phyloP scores from a whole-genome alignment of 1,140 invertebrate genomes.

The Proctacanthus coquilletti region DNA sequence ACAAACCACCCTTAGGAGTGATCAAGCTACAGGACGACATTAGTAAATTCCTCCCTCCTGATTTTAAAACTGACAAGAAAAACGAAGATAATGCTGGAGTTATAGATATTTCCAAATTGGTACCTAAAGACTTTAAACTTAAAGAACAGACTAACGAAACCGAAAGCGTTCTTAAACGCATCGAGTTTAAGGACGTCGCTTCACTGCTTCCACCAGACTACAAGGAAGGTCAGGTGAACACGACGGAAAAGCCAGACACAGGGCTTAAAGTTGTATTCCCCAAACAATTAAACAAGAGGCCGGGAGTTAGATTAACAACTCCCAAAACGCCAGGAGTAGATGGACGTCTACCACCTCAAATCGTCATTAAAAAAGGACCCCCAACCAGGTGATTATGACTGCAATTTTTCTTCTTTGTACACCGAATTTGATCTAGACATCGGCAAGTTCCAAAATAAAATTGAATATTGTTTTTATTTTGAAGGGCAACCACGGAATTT shows the following conservation, averaged over 20 bases:
- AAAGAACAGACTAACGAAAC: slow-evolving; percentile 9
- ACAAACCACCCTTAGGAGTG: slow-evolving; percentile 8
- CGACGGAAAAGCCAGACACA: slow-evolving; percentile 30
- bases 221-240: slow-evolving; percentile 19
- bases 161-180: slow-evolving; percentile 24
- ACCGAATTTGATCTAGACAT: too few relatives aligned
- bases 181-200: slow-evolving; percentile 37
- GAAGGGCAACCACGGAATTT: slow-evolving; percentile 69
- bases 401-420: slow-evolving; percentile 3
- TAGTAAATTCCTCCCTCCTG: slow-evolving; percentile 33
- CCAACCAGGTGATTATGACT: slow-evolving; percentile 48
- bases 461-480: not conserved
- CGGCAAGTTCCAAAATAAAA: slow-evolving; percentile 2
- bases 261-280: slow-evolving; percentile 61
- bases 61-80: slow-evolving; percentile 35
- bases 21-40: slow-evolving; percentile 24
- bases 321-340: slow-evolving; percentile 27
- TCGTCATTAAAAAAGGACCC: slow-evolving; percentile 64
- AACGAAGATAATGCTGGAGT: slow-evolving; percentile 18
- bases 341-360: slow-evolving; percentile 33
- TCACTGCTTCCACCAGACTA: slow-evolving; percentile 44
- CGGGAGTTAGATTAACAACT: slow-evolving; percentile 43
- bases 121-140: slow-evolving; percentile 39
- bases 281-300: slow-evolving; percentile 54
- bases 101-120: slow-evolving; percentile 39